Base-by-base conservation (phyloP, 2,888 invertebrate genomes). In the Lamproptera curius region DNA sequence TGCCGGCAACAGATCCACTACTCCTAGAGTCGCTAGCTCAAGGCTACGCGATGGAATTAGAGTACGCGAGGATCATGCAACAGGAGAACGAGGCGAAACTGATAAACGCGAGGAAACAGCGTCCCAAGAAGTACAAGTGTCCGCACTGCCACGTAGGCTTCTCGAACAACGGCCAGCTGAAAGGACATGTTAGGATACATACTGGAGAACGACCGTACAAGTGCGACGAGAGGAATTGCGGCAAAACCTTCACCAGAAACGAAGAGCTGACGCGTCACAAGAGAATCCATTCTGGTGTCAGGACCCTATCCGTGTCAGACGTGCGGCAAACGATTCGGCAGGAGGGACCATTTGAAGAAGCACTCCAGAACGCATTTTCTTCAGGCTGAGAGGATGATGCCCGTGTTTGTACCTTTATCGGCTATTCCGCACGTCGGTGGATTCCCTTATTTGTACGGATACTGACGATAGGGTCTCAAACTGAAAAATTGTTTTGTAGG, bases 271-370 rank as follows among this genome's bases (percentile, higher is more conserved):
- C 97, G 0, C 89, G 97, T n/a, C 97, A 97, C 73, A 95, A 95
- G 67, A 88, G 96, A 56, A 97, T 97, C 38, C 97, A 97, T 73
- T 94, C 95, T 0, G 96, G 96, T 0, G 84, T 95, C 0, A 89
- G 95, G 38, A n/a, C 95, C 97, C 0, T 97, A 93, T 72, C 92
- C 95, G 0, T 98, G 98, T 70, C 86, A 91, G 0, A 91, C 94
- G 13, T 98, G 98, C 67, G 95, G 95, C 2, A 98, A 98, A 82
- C 91, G 94, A 53, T 98, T 98, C 70, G 97, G 97, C 0, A 90
- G 98, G 35, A 93, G 97, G 61, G 98, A 98, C 73, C 98, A 98
- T 72, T 88, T 98, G 49, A 97, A 97, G 80, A 98, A 98, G 66
- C 98, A 98, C 70, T 93, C 94, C 50, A 92, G 95, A 65, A 97